Evolutionary conservation across 2,113 vertebrate genomes (phyloP), one percentile per base, ranked within the genome.

Genomic region (Siniperca knerii): DNA sequence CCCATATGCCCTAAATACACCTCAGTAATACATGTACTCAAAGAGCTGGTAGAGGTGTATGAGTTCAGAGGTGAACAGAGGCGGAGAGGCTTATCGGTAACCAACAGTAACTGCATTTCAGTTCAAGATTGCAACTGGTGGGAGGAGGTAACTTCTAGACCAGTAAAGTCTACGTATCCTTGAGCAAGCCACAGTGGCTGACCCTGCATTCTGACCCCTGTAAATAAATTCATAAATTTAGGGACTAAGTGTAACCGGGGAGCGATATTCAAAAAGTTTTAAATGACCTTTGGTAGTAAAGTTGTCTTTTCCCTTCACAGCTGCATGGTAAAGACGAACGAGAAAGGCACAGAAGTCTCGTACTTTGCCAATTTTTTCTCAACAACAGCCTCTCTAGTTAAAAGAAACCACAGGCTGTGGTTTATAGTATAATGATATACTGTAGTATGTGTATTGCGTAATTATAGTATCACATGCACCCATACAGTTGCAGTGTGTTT

Each of bases 381-480:
- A 52, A 76, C 78, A 67, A 29, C 85, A 64, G 62, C 57, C 42
- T 72, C 42, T 50, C 54, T 23, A 82, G 74, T 87, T 87, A 62
- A 90, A 62, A 81, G 54, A 76, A 90, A 48, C 78, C 85, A 11
- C 91, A 77, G 74, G 1, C 77, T 84, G 82, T 35, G 85, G 79
- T 89, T 83, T 68, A 75, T 21, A 20, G 70, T 67, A 61, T 89
- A 90, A 91, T 91, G 77, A 89, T 77, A 85, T 23, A 66, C 81
- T 81, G 62, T 23, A 54, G 58, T 62, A n/a, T 81, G 82, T 89
- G 85, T 81, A 75, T 92, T 48, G 18, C 4, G 79, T 92, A 89
- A 93, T 91, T 92, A 91, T 62, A 86, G 87, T 87, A 90, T 90
- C 80, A 54, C 84, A 86, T 91, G 84, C 37, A 70, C 42, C 12